Conservation (phyloP, 2,113 vertebrate species). For the Mola mola region DNA sequence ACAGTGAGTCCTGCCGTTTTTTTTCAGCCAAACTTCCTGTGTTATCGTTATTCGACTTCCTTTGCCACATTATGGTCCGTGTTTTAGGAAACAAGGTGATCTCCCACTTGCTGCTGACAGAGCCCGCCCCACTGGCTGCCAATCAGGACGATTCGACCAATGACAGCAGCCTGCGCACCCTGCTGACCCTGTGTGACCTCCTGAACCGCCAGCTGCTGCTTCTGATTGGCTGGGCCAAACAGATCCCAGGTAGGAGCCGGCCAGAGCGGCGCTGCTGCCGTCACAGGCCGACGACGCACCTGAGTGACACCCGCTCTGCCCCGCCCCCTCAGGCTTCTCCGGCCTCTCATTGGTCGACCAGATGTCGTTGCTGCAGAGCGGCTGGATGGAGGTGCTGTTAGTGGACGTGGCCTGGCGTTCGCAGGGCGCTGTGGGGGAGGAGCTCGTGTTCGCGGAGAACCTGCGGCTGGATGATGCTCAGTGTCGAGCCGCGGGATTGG, state of each 20-base stretch:
- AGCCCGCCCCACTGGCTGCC: constrained; percentile 75
- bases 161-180: constrained; percentile 73
- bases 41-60: neutral
- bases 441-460: constrained; percentile 76
- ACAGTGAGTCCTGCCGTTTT: constrained; percentile 17
- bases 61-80: no score
- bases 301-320: constrained; percentile 2
- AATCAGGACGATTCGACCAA: constrained; percentile 72
- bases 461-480: constrained; percentile 63
- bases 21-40: neutral
- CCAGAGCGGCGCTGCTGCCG: no score
- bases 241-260: constrained; percentile 79
- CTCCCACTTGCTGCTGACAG: constrained; percentile 77
- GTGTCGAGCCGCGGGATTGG: constrained; percentile 66
- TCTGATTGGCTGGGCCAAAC: constrained; percentile 83
- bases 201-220: constrained; percentile 82
- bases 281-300: neutral
- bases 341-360: constrained; percentile 78
- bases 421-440: constrained; percentile 33
- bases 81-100: constrained; percentile 80
- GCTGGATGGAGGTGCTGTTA: constrained; percentile 82
- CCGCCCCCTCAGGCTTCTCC: constrained; percentile 67
- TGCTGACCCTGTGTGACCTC: constrained; percentile 83
- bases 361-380: constrained; percentile 80
- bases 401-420: constrained; percentile 79